Evolutionary conservation across 1,140 invertebrate species (phyloP), one percentile per base, ranked within the genome.

Genomic region (Philaenus spumarius): DNA sequence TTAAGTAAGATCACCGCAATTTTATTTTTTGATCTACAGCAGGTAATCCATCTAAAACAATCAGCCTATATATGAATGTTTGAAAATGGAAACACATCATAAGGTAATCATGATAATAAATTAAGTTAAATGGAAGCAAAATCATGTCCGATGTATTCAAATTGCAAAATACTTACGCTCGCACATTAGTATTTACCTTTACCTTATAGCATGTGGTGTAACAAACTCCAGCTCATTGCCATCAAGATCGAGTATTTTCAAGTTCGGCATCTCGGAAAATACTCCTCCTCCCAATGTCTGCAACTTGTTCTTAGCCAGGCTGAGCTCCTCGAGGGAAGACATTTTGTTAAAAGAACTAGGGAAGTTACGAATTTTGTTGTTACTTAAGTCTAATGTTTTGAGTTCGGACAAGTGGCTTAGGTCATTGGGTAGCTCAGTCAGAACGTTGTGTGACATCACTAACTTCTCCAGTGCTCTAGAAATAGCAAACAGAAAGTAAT

Each of bases 181-280:
- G n/a, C n/a, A n/a, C n/a, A n/a, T n/a, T n/a, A n/a, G n/a, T n/a
- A n/a, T n/a, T n/a, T n/a, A n/a, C n/a, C n/a, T n/a, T n/a, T n/a
- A 48, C n/a, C 59, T 77, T 4, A 97, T 80, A 0, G 90, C 83
- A 62, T 89, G 85, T 1, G 83, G 77, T 67, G 89, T 84, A 35
- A 95, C 80, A 14, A 83, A 76, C 66, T 83, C 80, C 2, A 95
- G 76, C 67, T 92, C 83, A 69, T 95, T 95, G 62, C 83, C 84
- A 51, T 89, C 85, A 54, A 94, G 74, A 74, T 91, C 84, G 4
- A 92, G 78, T 40, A 83, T 77, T 62, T 82, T 80, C 11, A 94
- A 71, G 51, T 84, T 80, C 23, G 80, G 79, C 43, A 93, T 68
- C 66, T 87, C 80, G 60, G 81, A 75, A 62, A 93, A 91, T 6